These are phyloP conservation scores for Pelobates fuscus DNA, from an alignment of 2,113 vertebrate genomes.

Conservation along the genomic window DNA sequence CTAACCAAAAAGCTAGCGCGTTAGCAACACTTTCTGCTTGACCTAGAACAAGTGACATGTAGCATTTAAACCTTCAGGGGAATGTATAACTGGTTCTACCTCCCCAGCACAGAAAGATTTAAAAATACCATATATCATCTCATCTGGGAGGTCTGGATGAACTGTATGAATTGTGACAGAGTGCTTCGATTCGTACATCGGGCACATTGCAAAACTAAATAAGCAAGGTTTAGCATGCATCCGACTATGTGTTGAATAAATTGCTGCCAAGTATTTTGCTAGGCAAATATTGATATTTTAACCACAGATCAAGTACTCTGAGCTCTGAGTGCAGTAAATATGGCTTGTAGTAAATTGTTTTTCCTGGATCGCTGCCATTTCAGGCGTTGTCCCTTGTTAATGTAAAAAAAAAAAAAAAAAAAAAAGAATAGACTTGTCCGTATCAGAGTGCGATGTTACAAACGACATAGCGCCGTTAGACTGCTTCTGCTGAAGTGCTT, in stretches of 20 bases:
- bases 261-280: constrained; percentile 65
- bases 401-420: constrained; percentile 47
- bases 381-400: constrained; percentile 49
- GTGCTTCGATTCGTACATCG: background rate
- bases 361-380: constrained; percentile 58
- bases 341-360: constrained; percentile 55
- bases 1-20: background rate
- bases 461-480: background rate
- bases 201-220: constrained; percentile 12
- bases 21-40: constrained; percentile 13
- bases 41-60: constrained; percentile 7
- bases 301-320: constrained; percentile 61
- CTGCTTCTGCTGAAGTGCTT: background rate
- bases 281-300: constrained; percentile 70
- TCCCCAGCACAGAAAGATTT: constrained; percentile 17
- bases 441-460: constrained; percentile 11
- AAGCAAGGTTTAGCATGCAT: constrained; percentile 41
- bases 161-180: constrained; percentile 20
- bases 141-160: constrained; percentile 25
- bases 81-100: background rate
- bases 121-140: constrained; percentile 15
- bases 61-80: background rate
- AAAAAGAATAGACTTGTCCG: constrained; percentile 51
- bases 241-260: constrained; percentile 45
- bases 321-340: constrained; percentile 61